These are phyloP conservation scores for Sycophila sp. DNA, from an alignment of 1,140 invertebrate genomes.

Conservation along the genomic window DNA sequence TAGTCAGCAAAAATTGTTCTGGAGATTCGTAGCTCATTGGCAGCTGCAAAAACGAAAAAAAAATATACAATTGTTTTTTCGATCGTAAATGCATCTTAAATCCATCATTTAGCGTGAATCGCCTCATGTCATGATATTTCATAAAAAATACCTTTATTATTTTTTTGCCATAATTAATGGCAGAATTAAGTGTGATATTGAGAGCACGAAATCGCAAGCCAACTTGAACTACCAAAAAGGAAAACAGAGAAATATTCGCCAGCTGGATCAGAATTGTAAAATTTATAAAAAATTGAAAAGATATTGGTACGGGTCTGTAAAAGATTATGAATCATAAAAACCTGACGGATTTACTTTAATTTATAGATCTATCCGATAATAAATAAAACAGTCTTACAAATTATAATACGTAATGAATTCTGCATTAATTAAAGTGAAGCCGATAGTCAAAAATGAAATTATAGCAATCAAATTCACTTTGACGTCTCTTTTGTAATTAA, in stretches of 20 bases:
- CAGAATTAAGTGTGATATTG: neutral
- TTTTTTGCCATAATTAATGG: neutral
- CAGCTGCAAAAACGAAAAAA: neutral
- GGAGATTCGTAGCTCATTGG: neutral
- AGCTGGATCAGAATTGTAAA: neutral
- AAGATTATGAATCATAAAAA: too few species aligned
- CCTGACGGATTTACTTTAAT: too few species aligned
- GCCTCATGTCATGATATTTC: too few species aligned
- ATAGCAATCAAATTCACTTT: neutral
- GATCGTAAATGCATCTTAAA: neutral
- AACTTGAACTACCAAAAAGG: neutral
- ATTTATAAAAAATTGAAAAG: conserved; percentile 7
- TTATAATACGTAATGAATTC: neutral
- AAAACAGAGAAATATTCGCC: neutral
- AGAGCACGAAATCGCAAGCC: conserved; percentile 4
- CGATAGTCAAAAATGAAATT: neutral
- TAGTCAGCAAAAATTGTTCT: neutral
- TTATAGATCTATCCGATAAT: too few species aligned
- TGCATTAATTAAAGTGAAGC: neutral
- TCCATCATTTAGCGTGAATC: too few species aligned
- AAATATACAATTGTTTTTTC: neutral
- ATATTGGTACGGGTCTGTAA: neutral
- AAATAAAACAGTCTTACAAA: neutral
- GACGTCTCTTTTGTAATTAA: neutral
- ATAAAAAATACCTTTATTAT: neutral